A percentile compares a stretch with the other conserved stretches of the same genome.
Conservation (phyloP, 2,113 vertebrate genomes). For the Hiodon tergisus region DNA sequence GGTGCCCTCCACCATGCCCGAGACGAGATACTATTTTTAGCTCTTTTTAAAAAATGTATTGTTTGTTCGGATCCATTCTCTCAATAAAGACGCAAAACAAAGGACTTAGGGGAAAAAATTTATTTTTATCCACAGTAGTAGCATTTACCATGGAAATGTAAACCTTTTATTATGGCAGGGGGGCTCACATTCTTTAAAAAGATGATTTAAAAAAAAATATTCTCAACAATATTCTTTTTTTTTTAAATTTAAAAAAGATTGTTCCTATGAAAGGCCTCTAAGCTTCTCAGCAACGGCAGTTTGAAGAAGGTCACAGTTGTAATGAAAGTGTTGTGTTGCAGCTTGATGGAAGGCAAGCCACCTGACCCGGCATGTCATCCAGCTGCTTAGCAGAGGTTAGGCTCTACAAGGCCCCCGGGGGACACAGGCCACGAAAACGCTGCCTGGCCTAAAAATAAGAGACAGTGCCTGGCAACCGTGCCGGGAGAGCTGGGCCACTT, state of each 20-base stretch:
- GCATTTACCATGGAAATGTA: background rate
- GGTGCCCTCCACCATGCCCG: background rate
- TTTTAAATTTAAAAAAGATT: too few species aligned
- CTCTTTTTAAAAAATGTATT: background rate
- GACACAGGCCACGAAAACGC: slow-evolving; percentile 1
- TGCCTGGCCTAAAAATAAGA: slow-evolving; percentile 17
- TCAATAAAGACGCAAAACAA: slow-evolving; percentile 8
- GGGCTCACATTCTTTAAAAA: too few species aligned
- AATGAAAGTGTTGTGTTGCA: background rate
- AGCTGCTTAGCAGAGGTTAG: background rate
- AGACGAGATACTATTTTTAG: slow-evolving; percentile 13
- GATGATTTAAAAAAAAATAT: too few species aligned
- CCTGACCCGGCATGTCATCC: background rate
- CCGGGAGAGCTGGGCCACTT: too few species aligned
- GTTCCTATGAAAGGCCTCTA: too few species aligned
- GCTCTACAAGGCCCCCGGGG: background rate
- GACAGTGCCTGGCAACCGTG: background rate
- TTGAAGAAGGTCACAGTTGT: too few species aligned
- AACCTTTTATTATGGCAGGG: too few species aligned
- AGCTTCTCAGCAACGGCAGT: too few species aligned
- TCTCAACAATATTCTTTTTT: too few species aligned
- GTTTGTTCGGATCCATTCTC: background rate
- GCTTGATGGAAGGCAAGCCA: background rate
- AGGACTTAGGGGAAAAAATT: background rate
- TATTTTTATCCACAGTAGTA: background rate